Conservation (phyloP, 92 coral and sea anemone species). For the Muricea muricata region DNA sequence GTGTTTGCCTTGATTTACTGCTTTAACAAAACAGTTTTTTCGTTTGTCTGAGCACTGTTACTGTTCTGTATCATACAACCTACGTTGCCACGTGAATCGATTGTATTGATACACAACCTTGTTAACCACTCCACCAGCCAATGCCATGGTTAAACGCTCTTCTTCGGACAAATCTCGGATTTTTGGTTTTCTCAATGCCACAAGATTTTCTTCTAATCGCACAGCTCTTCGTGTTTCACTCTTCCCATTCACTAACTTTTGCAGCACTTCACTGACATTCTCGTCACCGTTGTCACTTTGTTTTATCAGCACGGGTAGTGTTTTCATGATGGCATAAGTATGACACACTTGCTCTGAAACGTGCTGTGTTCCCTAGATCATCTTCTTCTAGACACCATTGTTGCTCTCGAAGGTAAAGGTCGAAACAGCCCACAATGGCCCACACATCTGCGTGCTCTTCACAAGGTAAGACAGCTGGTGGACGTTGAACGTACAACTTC, state of each 20-base stretch:
- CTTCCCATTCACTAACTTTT: not conserved
- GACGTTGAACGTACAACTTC: not conserved
- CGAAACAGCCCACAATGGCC: not conserved
- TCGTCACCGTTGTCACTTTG: not conserved
- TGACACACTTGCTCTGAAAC: constrained; percentile 22
- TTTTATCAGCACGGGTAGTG: not conserved
- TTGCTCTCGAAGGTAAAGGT: not conserved
- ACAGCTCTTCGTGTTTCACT: not conserved
- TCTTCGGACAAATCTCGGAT: not conserved
- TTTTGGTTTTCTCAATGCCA: not conserved
- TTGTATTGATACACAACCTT: not conserved
- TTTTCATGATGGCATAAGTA: constrained; percentile 29
- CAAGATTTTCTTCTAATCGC: not conserved
- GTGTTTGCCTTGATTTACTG: not conserved
- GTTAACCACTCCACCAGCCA: constrained; percentile 12
- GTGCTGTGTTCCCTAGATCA: constrained; percentile 17
- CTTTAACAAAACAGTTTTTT: constrained; percentile 20
- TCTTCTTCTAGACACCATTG: not conserved
- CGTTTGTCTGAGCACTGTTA: not conserved
- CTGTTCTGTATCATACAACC: not conserved
- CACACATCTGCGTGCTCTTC: constrained; percentile 1
- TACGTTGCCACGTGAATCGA: not conserved
- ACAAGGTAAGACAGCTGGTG: not conserved
- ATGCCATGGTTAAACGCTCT: not conserved
- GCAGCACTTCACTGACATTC: not conserved